A percentile compares a stretch with the other conserved stretches of the same genome.
Evolutionary conservation across 1,140 invertebrate genomes (phyloP).

Genomic region (Cheumatopsyche charites): DNA sequence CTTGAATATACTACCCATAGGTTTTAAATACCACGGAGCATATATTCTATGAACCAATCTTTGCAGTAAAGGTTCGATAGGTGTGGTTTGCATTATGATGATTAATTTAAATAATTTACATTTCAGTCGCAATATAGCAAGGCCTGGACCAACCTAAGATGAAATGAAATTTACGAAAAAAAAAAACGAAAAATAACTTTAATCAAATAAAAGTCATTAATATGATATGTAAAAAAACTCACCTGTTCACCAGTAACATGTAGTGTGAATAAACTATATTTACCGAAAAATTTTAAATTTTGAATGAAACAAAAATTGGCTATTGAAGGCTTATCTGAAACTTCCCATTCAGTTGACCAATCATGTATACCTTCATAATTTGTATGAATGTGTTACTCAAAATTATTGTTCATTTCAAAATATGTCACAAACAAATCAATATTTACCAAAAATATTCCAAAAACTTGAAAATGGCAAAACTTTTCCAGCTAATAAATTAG

Average conservation of each 20-base stretch:
- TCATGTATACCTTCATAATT: constrained; percentile 52
- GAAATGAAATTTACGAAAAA: no score
- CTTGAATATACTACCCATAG: constrained; percentile 72
- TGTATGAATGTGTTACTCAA: not conserved
- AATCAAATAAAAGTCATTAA: no score
- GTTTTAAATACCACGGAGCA: constrained; percentile 64
- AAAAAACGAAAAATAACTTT: not conserved
- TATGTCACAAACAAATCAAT: constrained; percentile 8
- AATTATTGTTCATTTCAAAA: not conserved
- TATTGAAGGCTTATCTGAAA: constrained; percentile 59
- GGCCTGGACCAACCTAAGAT: constrained; percentile 77
- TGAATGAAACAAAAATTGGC: constrained; percentile 67
- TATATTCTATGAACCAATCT: constrained; percentile 80
- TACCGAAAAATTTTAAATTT: constrained; percentile 62
- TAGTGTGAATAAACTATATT: constrained; percentile 60
- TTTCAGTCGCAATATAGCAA: constrained; percentile 75
- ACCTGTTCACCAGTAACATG: constrained; percentile 63
- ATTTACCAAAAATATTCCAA: constrained; percentile 43
- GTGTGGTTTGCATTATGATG: constrained; percentile 80
- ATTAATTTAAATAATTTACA: constrained; percentile 65
- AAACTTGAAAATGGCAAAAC: constrained; percentile 40
- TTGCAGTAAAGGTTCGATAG: constrained; percentile 79
- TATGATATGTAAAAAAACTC: not conserved
- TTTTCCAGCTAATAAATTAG: constrained; percentile 64
- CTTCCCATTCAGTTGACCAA: constrained; percentile 53